phyloP scores from a whole-genome alignment of 2,113 vertebrate genomes.

The Cranoglanis bouderius region DNA sequence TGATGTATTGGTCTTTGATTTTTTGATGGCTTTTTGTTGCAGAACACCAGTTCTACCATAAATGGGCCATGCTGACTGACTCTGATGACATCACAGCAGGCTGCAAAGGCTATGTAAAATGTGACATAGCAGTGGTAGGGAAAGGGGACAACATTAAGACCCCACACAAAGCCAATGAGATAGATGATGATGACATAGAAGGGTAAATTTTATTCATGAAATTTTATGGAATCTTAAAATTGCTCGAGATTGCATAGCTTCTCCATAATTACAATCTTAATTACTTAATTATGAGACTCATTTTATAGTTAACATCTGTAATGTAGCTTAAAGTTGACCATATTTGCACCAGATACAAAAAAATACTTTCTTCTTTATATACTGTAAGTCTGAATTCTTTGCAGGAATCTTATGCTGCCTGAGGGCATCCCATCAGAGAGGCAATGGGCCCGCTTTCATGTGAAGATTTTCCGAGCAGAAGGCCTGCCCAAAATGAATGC shows the following conservation, averaged over 20 bases:
- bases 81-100: slow-evolving; percentile 90
- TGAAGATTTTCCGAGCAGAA: slow-evolving; percentile 92
- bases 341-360: neutral
- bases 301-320: neutral
- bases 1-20: neutral
- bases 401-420: slow-evolving; percentile 89
- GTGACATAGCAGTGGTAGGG: slow-evolving; percentile 88
- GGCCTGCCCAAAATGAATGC: slow-evolving; percentile 97
- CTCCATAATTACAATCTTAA: neutral
- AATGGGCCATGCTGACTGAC: slow-evolving; percentile 92
- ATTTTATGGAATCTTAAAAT: neutral
- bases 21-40: slow-evolving; percentile 27
- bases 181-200: slow-evolving; percentile 92
- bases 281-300: neutral
- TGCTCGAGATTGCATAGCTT: neutral
- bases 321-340: neutral
- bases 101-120: slow-evolving; percentile 94
- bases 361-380: neutral
- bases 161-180: slow-evolving; percentile 90
- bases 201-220: slow-evolving; percentile 72
- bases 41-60: slow-evolving; percentile 98
- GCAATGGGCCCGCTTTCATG: slow-evolving; percentile 95
- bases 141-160: slow-evolving; percentile 97
- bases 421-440: slow-evolving; percentile 91
- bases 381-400: neutral